Evolutionary conservation across 2,113 vertebrate genomes (phyloP).

Genomic region (Chloebia gouldiae): DNA sequence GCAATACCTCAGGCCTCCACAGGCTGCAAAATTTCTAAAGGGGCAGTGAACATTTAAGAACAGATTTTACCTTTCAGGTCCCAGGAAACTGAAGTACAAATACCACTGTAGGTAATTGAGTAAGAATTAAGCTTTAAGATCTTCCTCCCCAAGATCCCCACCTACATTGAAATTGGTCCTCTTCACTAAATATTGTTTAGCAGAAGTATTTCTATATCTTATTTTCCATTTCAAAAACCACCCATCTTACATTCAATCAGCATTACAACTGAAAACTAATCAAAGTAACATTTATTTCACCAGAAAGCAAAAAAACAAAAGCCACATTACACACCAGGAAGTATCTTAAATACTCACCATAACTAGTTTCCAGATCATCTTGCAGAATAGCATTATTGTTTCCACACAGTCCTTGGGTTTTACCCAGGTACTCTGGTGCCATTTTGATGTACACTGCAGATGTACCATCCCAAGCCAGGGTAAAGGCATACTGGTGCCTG

Average conservation of each 20-base stretch:
- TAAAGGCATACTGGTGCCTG: constrained; percentile 84
- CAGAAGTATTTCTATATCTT: background rate
- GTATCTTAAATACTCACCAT: constrained; percentile 74
- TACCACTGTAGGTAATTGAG: background rate
- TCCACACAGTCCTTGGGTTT: constrained; percentile 89
- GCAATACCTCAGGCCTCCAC: background rate
- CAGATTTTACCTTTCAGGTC: background rate
- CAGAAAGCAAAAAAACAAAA: no score
- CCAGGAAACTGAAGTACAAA: background rate
- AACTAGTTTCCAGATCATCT: constrained; percentile 92
- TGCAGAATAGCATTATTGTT: constrained; percentile 92
- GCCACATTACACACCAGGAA: background rate
- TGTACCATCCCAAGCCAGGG: constrained; percentile 89
- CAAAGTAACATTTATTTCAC: background rate
- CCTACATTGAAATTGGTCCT: background rate
- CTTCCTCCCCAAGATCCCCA: background rate
- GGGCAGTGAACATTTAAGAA: background rate
- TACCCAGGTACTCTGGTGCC: constrained; percentile 87
- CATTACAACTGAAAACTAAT: background rate
- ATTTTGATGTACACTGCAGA: constrained; percentile 93
- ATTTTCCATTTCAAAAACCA: background rate
- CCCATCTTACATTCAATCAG: background rate
- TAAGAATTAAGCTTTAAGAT: background rate
- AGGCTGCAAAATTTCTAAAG: background rate
- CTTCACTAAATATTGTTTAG: background rate